Evolutionary conservation across 2,888 invertebrate genomes (phyloP), one percentile per base, ranked within the genome.

Genomic region (Helobdella robusta): DNA sequence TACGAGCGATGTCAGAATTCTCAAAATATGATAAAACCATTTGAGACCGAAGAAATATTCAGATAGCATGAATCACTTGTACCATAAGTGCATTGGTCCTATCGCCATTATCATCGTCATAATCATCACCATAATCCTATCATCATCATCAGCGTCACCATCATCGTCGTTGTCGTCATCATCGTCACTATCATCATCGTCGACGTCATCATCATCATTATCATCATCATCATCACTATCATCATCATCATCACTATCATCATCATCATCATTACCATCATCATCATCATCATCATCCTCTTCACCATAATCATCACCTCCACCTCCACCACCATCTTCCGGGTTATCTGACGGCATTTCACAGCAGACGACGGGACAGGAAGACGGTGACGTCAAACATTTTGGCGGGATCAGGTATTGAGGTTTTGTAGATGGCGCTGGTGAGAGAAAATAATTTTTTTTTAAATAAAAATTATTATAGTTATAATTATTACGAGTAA

Each of bases 361-460:
- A n/a, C 64, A 64, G 56, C 64, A 64, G 15, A 56, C 36, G 25
- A 50, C 56, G 8, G 56, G 64, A 28, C 64, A 64, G n/a, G 54
- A 54, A 2, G 20, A 15, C 11, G 32, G 64, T 15, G 54, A 56
- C 2, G 18, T n/a, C 23, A 64, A 18, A 20, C 64, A 64, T 20
- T 34, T 18, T 2, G 64, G 64, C 18, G 54, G 64, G 20, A 44
- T 30, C 56, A 64, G 34, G 20, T 25, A 18, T 18, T 20, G 32
- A n/a, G 54, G 35, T 11, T 23, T 20, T 20, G 54, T 18, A 6
- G 58, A 1, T 11, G 20, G 23, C 15, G 61, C 36, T 35, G 6
- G 3, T 1, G 32, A n/a, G 36, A 18, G 6, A 50, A 50, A 11
- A 6, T 20, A 50, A 18, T 8, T 20, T 8, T 20, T 18, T 50